These are phyloP conservation scores for Helleia helle DNA, from an alignment of 2,888 invertebrate genomes.

Conservation along the genomic window DNA sequence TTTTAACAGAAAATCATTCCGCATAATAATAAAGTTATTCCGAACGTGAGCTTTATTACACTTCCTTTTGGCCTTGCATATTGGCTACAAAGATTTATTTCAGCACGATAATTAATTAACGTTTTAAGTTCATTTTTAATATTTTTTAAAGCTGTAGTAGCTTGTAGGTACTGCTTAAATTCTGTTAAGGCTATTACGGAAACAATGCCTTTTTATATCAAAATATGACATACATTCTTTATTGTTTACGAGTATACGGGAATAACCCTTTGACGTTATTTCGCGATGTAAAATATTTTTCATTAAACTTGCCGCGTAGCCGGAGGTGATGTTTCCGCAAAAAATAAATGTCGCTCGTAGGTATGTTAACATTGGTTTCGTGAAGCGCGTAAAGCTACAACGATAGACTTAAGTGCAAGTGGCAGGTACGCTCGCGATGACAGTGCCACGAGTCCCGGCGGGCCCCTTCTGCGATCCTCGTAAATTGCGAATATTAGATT, in stretches of 20 bases:
- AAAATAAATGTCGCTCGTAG: slow-evolving; percentile 25
- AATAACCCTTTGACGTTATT: slow-evolving; percentile 11
- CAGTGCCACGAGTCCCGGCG: slow-evolving; percentile 61
- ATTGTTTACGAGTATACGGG: slow-evolving; percentile 3
- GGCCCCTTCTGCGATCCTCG: slow-evolving; percentile 62
- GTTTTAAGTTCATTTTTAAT: not conserved
- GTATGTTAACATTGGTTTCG: slow-evolving; percentile 32
- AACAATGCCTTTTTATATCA: slow-evolving; percentile 4
- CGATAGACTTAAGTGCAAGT: slow-evolving; percentile 56
- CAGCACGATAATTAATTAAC: slow-evolving; percentile 3
- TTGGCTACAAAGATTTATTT: too few relatives aligned
- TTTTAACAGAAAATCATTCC: too few relatives aligned
- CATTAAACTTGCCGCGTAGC: slow-evolving; percentile 17
- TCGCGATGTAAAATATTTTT: slow-evolving; percentile 14
- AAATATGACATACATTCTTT: slow-evolving; percentile 3
- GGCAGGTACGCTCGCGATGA: slow-evolving; percentile 62
- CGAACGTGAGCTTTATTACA: too few relatives aligned
- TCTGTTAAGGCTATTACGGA: not conserved
- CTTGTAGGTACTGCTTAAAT: not conserved
- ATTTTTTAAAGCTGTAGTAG: not conserved
- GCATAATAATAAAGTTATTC: too few relatives aligned
- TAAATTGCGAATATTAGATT: slow-evolving; percentile 74
- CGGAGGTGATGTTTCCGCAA: slow-evolving; percentile 15
- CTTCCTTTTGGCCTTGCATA: too few relatives aligned
- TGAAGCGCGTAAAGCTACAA: slow-evolving; percentile 37